phyloP scores from a whole-genome alignment of 2,113 vertebrate genomes.

The Oreocharis arfaki region DNA sequence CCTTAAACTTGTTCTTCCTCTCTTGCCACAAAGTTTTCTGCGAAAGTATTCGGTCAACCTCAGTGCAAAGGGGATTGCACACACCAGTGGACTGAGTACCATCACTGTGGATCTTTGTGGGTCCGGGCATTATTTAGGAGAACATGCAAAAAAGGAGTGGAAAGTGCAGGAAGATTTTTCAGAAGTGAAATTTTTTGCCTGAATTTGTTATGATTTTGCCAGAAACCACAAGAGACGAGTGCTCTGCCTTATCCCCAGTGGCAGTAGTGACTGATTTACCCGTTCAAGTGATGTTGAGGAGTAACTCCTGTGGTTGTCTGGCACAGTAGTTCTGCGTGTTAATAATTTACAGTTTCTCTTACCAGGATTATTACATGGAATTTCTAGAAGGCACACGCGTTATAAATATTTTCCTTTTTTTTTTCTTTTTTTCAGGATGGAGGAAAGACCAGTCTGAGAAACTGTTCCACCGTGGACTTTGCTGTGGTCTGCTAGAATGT shows the following conservation, averaged over 20 bases:
- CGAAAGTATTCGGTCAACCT: rapidly evolving
- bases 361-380: not conserved
- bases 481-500: constrained; percentile 85
- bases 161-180: not conserved
- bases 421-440: constrained; percentile 71
- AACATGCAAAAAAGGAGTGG: not conserved
- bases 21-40: not conserved
- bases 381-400: not conserved
- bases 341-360: not conserved
- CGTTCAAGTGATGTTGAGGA: not conserved
- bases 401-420: not conserved
- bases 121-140: not conserved
- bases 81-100: rapidly evolving
- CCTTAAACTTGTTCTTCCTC: not conserved
- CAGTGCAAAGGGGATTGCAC: not conserved
- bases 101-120: not conserved
- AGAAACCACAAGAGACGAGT: not conserved
- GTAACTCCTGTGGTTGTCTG: not conserved
- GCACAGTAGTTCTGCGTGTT: not conserved
- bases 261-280: not conserved
- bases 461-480: constrained; percentile 21
- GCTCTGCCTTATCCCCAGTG: not conserved
- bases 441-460: not conserved
- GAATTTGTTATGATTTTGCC: not conserved
- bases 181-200: not conserved